These are phyloP conservation scores for Holothuria glaberrima DNA, from an alignment of 35 echinoderm and acorn worm genomes.

Conservation along the genomic window DNA sequence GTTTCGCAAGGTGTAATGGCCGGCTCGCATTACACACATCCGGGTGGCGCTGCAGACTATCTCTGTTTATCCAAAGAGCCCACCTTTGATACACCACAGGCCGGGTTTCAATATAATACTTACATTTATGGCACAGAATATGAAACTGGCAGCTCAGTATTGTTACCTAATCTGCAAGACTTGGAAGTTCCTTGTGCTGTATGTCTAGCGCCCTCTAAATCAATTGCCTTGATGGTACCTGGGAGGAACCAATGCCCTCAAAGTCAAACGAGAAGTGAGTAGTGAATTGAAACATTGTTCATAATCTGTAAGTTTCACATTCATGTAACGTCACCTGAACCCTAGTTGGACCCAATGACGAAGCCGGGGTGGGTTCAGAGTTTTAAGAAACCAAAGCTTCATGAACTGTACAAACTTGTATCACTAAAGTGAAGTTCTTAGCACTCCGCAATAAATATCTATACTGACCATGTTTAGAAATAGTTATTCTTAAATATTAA, in stretches of 20 bases:
- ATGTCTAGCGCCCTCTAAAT: slow-evolving; percentile 30
- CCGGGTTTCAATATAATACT: slow-evolving; percentile 15
- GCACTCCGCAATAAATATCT: too few species aligned
- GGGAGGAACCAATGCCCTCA: slow-evolving; percentile 31
- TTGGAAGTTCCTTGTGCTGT: slow-evolving; percentile 50
- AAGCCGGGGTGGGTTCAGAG: too few species aligned
- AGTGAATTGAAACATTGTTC: not conserved
- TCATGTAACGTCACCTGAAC: too few species aligned
- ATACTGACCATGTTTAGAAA: too few species aligned
- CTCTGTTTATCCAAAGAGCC: slow-evolving; percentile 42
- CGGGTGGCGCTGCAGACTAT: slow-evolving; percentile 50
- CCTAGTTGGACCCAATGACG: too few species aligned
- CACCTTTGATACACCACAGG: slow-evolving; percentile 1
- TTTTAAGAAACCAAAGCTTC: too few species aligned
- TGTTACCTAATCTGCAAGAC: slow-evolving; percentile 21
- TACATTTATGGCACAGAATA: slow-evolving; percentile 55
- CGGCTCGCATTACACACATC: slow-evolving; percentile 46
- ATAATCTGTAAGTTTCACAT: too few species aligned
- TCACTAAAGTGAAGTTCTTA: too few species aligned
- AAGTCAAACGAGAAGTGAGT: not conserved
- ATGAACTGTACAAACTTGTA: too few species aligned
- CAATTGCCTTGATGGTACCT: slow-evolving; percentile 28
- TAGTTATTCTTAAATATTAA: too few species aligned
- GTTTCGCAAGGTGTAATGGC: slow-evolving; percentile 29
- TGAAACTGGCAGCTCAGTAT: slow-evolving; percentile 13